Evolutionary conservation across 1,140 invertebrate genomes (phyloP).

Genomic region (Triops longicaudatus): DNA sequence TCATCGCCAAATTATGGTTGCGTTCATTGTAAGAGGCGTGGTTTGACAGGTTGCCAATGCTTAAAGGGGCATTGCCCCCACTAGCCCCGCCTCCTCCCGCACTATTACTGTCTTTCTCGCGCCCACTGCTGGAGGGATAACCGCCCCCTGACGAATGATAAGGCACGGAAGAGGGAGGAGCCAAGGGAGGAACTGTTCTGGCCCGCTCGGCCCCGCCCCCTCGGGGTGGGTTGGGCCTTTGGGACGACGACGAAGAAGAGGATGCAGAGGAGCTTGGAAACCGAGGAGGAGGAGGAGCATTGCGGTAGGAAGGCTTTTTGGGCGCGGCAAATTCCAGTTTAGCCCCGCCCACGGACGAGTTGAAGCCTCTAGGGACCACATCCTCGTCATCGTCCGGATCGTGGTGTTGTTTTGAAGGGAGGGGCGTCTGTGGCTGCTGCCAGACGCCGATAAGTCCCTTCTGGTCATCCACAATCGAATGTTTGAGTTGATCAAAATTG

Average conservation of each 20-base stretch:
- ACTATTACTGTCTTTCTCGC: no score
- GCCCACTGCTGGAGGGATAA: no score
- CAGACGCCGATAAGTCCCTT: constrained; percentile 28
- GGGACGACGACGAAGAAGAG: background rate
- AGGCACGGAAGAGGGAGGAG: no score
- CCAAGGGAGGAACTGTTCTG: no score
- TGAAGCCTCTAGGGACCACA: background rate
- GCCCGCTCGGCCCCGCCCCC: no score
- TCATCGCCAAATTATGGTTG: no score
- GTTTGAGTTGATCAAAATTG: constrained; percentile 23
- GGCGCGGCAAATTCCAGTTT: constrained; percentile 24
- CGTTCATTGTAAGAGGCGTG: no score
- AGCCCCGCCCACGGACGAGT: background rate
- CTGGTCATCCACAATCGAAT: constrained; percentile 27
- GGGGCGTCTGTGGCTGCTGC: constrained; percentile 27
- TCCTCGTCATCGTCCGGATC: constrained; percentile 16
- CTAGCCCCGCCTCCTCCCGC: no score
- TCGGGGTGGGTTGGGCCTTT: background rate
- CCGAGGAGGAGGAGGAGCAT: background rate
- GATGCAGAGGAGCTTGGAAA: background rate
- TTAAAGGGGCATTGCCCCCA: no score
- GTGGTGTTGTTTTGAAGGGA: constrained; percentile 23
- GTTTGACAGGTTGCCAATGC: no score
- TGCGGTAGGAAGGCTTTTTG: constrained; percentile 20
- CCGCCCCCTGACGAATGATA: no score